Conservation (phyloP, 2,888 invertebrate species). For the Alviniconcha strummeri region DNA sequence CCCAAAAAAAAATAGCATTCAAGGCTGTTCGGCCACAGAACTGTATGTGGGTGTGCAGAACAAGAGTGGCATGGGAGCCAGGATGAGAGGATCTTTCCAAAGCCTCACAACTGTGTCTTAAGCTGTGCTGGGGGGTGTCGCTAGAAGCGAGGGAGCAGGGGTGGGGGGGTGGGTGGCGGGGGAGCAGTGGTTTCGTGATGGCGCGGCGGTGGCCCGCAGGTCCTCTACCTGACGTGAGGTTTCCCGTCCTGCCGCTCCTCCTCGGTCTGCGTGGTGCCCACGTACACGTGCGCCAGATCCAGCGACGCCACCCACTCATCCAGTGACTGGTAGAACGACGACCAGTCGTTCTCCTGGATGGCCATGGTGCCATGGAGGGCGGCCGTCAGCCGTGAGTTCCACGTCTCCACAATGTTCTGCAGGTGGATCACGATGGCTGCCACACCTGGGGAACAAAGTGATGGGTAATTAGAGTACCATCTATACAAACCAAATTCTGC, state of each 20-base stretch:
- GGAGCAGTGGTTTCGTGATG: no score
- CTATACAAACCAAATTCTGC: constrained; percentile 58
- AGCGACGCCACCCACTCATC: constrained; percentile 69
- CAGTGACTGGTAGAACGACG: constrained; percentile 61
- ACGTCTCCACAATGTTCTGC: constrained; percentile 67
- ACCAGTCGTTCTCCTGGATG: constrained; percentile 70
- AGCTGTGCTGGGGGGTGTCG: no score
- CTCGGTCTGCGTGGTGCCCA: constrained; percentile 66
- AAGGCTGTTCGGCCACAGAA: no score
- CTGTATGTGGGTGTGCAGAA: no score
- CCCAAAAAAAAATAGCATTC: no score
- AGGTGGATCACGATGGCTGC: constrained; percentile 68
- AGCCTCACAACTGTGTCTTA: no score
- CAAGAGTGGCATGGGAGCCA: no score
- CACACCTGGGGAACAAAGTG: constrained; percentile 54
- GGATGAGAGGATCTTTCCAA: no score
- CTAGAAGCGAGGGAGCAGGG: no score
- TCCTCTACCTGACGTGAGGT: constrained; percentile 61
- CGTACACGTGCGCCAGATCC: constrained; percentile 58
- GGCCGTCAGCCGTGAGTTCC: constrained; percentile 65
- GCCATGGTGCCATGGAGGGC: constrained; percentile 54
- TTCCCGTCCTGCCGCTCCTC: constrained; percentile 59
- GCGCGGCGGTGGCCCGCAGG: no score
- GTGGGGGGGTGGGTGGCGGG: no score
- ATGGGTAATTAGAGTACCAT: neutral